These are phyloP conservation scores for Thunnus thynnus DNA, from an alignment of 2,113 vertebrate genomes.

Conservation along the genomic window DNA sequence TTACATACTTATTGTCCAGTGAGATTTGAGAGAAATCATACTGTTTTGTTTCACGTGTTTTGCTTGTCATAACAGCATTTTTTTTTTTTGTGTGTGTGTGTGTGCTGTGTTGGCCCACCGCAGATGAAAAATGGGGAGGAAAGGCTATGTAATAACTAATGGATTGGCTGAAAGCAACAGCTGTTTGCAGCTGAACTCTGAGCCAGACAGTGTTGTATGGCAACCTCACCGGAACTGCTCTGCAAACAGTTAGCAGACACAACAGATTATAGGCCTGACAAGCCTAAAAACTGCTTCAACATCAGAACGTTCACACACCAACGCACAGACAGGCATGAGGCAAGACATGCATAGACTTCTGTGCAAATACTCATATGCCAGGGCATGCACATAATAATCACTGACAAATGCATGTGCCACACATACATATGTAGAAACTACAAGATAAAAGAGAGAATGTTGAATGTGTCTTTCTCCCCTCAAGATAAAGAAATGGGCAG, in stretches of 20 bases:
- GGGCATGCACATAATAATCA: background rate
- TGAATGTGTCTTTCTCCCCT: background rate
- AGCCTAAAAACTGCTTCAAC: background rate
- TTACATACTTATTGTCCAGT: background rate
- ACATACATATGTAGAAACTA: background rate
- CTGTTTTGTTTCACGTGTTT: slow-evolving; percentile 1
- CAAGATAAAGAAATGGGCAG: background rate
- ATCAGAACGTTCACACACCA: background rate
- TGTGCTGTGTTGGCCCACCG: slow-evolving; percentile 3
- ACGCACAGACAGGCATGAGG: background rate
- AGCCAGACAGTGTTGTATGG: slow-evolving; percentile 51
- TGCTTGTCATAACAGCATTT: background rate
- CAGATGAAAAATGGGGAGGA: slow-evolving; percentile 13
- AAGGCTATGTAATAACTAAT: slow-evolving; percentile 27
- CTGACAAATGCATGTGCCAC: background rate
- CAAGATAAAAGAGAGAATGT: background rate
- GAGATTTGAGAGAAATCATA: slow-evolving; percentile 3
- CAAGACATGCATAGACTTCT: background rate
- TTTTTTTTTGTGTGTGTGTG: background rate
- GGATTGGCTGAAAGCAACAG: slow-evolving; percentile 48
- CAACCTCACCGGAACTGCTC: slow-evolving; percentile 42
- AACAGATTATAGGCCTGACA: slow-evolving; percentile 46
- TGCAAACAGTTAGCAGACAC: slow-evolving; percentile 39
- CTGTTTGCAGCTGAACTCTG: slow-evolving; percentile 55
- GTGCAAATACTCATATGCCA: background rate